phyloP scores from a whole-genome alignment of 2,888 invertebrate genomes.

The Acrobasis repandana region DNA sequence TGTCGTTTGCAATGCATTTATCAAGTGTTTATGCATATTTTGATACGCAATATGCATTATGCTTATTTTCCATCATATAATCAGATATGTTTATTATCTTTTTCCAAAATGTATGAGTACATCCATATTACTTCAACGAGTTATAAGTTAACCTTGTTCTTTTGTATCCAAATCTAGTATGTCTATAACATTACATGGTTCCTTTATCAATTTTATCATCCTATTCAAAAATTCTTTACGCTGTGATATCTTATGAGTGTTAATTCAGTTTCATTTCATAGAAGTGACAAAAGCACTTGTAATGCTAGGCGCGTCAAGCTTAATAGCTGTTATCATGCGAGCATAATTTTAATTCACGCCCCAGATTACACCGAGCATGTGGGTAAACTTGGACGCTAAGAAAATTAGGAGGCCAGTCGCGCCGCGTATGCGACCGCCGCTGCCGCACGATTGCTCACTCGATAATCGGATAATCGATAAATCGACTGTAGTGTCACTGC shows the following conservation, averaged over 20 bases:
- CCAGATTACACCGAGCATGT: constrained; percentile 33
- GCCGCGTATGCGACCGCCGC: constrained; percentile 61
- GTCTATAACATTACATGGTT: too few species aligned
- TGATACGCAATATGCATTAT: too few species aligned
- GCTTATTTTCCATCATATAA: too few species aligned
- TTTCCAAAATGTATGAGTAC: too few species aligned
- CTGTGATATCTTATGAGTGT: not conserved
- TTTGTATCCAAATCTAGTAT: too few species aligned
- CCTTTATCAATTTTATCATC: too few species aligned
- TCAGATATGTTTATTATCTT: too few species aligned
- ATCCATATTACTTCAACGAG: too few species aligned
- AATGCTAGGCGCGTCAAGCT: constrained; percentile 3
- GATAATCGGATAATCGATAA: constrained; percentile 27
- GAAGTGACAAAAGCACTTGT: constrained; percentile 4
- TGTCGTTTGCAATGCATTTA: too few species aligned
- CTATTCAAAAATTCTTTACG: not conserved
- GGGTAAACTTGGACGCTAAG: constrained; percentile 49
- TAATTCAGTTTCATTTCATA: constrained; percentile 1
- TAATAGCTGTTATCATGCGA: constrained; percentile 18
- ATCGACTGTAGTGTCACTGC: constrained; percentile 23
- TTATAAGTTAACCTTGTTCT: too few species aligned
- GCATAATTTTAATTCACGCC: constrained; percentile 25
- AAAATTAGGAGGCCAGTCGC: constrained; percentile 67
- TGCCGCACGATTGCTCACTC: constrained; percentile 43
- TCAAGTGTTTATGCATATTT: too few species aligned